A percentile compares a stretch with the other conserved stretches of the same genome.
These are phyloP conservation scores for Colistium nudipinnis DNA, from an alignment of 2,113 vertebrate genomes.

Conservation along the genomic window DNA sequence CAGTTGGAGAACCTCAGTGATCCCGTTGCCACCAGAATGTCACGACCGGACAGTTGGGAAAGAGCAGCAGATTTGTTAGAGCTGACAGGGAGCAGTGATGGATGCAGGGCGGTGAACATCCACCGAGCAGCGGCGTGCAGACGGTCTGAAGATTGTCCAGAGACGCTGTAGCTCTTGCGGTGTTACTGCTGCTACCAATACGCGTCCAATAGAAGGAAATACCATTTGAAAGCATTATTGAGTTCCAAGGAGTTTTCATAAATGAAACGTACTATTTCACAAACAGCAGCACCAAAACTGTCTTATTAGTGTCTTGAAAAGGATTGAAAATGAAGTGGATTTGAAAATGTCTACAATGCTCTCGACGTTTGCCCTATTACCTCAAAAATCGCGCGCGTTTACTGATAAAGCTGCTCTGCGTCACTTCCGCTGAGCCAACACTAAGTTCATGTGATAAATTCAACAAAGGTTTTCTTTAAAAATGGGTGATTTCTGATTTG, in stretches of 20 bases:
- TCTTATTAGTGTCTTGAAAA: background rate
- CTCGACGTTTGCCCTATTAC: too few species aligned
- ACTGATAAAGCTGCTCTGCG: background rate
- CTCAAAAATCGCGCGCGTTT: background rate
- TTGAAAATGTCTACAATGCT: background rate
- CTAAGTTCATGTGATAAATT: background rate
- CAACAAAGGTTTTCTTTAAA: background rate
- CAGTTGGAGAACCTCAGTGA: constrained; percentile 86
- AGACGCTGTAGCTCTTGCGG: constrained; percentile 9
- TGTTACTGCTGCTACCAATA: constrained; percentile 16
- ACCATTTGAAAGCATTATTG: background rate
- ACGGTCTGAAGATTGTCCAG: constrained; percentile 34
- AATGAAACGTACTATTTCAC: background rate
- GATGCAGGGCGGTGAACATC: constrained; percentile 70
- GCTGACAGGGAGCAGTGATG: constrained; percentile 77
- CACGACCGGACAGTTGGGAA: constrained; percentile 73
- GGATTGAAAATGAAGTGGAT: background rate
- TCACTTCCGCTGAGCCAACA: background rate
- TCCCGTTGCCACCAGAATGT: constrained; percentile 82
- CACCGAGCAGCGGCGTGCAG: constrained; percentile 39
- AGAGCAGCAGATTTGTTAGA: constrained; percentile 78
- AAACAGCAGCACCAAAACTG: background rate
- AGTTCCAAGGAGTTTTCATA: background rate
- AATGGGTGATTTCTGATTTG: background rate
- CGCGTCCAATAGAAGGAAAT: background rate